Conservation (phyloP, 2,888 invertebrate genomes). For the Caenorhabditis sp. region DNA sequence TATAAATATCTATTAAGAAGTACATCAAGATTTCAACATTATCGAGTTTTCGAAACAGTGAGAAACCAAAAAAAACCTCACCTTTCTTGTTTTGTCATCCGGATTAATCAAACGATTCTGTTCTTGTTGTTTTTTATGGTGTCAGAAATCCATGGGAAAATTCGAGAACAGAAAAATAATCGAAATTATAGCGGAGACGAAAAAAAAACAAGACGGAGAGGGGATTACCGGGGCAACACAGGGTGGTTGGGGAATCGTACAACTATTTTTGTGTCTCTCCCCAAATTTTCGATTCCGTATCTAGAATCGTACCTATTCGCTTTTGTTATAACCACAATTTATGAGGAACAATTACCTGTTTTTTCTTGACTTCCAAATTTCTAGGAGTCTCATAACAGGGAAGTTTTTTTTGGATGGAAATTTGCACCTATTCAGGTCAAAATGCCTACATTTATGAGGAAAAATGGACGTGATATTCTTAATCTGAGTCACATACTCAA, state of each 20-base stretch:
- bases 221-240: constrained; percentile 16
- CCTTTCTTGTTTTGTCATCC: background rate
- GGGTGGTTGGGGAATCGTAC: background rate
- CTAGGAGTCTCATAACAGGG: background rate
- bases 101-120: constrained; percentile 8
- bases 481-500: constrained; percentile 5
- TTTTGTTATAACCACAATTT: no score
- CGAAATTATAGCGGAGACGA: constrained; percentile 44
- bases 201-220: constrained; percentile 1
- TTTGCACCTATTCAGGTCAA: constrained; percentile 11
- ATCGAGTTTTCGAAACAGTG: constrained; percentile 3
- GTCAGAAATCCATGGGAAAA: background rate
- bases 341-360: no score
- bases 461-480: background rate
- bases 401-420: background rate
- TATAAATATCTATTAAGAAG: no score
- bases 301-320: background rate
- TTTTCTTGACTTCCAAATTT: no score
- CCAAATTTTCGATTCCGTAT: no score
- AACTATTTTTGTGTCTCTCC: background rate
- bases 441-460: background rate
- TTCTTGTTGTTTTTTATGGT: constrained; percentile 1
- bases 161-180: constrained; percentile 22
- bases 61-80: background rate
- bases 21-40: background rate